Conservation (phyloP, 2,888 invertebrate genomes). For the Caenorhabditis afra region DNA sequence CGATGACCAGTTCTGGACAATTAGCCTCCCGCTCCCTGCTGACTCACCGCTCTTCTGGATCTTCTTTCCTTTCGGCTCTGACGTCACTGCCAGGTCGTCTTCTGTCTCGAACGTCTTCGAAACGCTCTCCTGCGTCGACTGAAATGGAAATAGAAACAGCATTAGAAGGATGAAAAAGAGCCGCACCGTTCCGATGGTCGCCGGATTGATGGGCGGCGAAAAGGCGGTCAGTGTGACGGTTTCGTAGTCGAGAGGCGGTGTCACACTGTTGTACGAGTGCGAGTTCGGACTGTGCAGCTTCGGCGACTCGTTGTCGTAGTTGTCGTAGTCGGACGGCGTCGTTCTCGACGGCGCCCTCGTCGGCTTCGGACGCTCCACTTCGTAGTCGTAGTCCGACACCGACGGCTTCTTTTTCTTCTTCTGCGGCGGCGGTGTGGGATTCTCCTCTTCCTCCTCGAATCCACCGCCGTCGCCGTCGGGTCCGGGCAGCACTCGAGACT, state of each 20-base stretch:
- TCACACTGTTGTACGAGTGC: constrained; percentile 39
- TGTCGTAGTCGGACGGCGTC: constrained; percentile 43
- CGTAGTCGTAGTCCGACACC: constrained; percentile 45
- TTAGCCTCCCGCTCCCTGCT: constrained; percentile 2
- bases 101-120: constrained; percentile 78
- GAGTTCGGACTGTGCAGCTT: constrained; percentile 59
- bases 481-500: constrained; percentile 16
- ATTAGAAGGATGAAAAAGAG: no score
- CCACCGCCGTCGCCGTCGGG: constrained; percentile 16
- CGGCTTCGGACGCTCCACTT: constrained; percentile 26
- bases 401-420: constrained; percentile 29
- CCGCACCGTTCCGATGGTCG: constrained; percentile 1
- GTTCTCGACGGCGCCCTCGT: constrained; percentile 25
- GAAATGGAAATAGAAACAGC: constrained; percentile 21
- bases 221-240: constrained; percentile 51
- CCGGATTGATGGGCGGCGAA: constrained; percentile 53
- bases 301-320: constrained; percentile 57
- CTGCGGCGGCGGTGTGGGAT: neutral
- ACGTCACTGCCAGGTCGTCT: constrained; percentile 71
- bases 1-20: constrained; percentile 51
- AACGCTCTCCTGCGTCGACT: constrained; percentile 68
- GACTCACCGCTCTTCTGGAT: constrained; percentile 56
- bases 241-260: constrained; percentile 51
- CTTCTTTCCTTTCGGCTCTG: constrained; percentile 53
- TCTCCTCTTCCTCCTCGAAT: constrained; percentile 23